Base-by-base conservation (phyloP, 2,797 vertebrate genomes). In the Malurus splendens region DNA sequence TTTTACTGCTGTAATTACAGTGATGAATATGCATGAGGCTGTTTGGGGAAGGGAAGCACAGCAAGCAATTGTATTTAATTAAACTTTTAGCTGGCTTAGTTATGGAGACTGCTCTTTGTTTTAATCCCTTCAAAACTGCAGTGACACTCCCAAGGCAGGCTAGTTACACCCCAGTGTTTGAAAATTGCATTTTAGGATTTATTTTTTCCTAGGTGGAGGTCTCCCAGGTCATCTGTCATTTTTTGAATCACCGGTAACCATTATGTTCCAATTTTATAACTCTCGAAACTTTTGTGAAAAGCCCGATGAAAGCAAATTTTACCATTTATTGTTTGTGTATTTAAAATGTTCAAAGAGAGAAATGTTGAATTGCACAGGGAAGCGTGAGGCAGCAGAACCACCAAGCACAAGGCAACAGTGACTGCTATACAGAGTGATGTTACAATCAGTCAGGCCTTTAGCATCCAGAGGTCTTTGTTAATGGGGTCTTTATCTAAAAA, bases 1-100 rank as follows among this genome's bases (percentile, higher is more conserved):
- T 97, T 95, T 94, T 90, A 91, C 95, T 84, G 83, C 95, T 86
- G 55, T 97, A 97, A 97, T 97, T 97, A 96, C 74, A 74, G 71
- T 94, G 95, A 97, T 98, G 96, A 97, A 98, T 98, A 98, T 97
- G 95, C 90, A 97, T 97, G 96, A 97, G 91, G 72, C 95, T 84
- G 61, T 86, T 95, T 96, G 94, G 94, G 66, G 94, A 96, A 95
- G 90, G 89, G 92, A 96, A 83, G 66, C 96, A 89, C 82, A 92
- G 91, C 94, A 93, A 96, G 96, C 95, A 95, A 90, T 95, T 96
- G 95, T 96, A 92, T 96, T 96, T 97, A 97, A 98, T 98, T 97
- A 97, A 97, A 96, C 95, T 96, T 97, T 93, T 90, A 96, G 94
- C 95, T 94, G 80, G 93, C 94, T 94, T 96, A 93, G 94, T 72